A percentile compares a stretch with the other conserved stretches of the same genome.
phyloP scores from a whole-genome alignment of 2,888 invertebrate genomes.

The Ophion ventricosus region DNA sequence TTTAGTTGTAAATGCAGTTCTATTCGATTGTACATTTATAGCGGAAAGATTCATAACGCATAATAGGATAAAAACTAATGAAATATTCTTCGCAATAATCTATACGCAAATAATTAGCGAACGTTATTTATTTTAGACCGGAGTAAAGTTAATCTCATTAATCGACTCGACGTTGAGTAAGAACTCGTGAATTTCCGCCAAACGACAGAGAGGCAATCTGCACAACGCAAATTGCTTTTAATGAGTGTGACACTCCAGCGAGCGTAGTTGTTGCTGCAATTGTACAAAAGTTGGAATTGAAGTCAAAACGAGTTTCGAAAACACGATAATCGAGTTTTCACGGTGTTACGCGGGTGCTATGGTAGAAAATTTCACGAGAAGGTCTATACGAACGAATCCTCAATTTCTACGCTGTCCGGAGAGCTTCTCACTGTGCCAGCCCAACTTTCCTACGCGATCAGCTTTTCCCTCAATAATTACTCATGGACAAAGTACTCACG shows the following conservation, averaged over 20 bases:
- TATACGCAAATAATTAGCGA: too few relatives aligned
- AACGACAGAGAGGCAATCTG: conserved; percentile 30
- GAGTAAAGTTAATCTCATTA: too few relatives aligned
- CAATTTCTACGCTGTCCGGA: conserved; percentile 17
- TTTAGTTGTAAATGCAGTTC: too few relatives aligned
- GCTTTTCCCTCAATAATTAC: conserved; percentile 39
- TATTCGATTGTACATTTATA: too few relatives aligned
- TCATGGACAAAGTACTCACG: conserved; percentile 11
- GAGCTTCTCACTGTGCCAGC: conserved; percentile 12
- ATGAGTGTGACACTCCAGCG: conserved; percentile 57
- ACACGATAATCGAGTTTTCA: conserved; percentile 73
- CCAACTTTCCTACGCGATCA: conserved; percentile 27
- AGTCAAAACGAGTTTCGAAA: conserved; percentile 73
- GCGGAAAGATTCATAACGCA: too few relatives aligned
- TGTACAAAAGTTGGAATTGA: conserved; percentile 74
- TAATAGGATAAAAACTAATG: too few relatives aligned
- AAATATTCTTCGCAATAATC: too few relatives aligned
- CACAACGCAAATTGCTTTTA: conserved; percentile 44
- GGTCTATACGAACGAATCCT: conserved; percentile 31
- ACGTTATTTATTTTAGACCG: too few relatives aligned
- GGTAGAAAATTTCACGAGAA: conserved; percentile 57
- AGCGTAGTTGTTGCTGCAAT: conserved; percentile 65
- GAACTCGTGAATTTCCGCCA: background rate
- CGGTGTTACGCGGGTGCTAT: conserved; percentile 59
- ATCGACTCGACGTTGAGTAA: too few relatives aligned